Base-by-base conservation (phyloP, 92 coral and sea anemone genomes). In the Porites evermanni region DNA sequence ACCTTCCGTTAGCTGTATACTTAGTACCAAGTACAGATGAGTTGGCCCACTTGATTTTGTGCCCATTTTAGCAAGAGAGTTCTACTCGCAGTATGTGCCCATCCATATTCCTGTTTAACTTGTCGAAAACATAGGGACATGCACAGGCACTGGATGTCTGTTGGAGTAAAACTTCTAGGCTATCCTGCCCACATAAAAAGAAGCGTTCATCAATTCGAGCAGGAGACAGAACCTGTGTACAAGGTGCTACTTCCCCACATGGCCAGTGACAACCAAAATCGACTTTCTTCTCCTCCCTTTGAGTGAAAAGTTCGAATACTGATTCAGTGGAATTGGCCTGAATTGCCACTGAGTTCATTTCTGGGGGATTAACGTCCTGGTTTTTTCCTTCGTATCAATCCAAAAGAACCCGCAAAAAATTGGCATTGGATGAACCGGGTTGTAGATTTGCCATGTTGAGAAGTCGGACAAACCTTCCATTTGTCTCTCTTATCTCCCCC, bases 21-120 rank as follows among this genome's bases (percentile, higher is more conserved):
- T 80, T 80, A 53, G 17, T 80, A 44, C 24, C 51, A 53, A 68
- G 85, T 32, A 80, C 21, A 4, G 76, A 80, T 6, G 85, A 80
- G 17, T 76, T 80, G 1, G 65, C 52, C 75, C 85, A 80, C 76
- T 80, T 80, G 3, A 67, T 18, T 17, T 51, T 67, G 75, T 65
- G 84, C 51, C 76, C 76, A n/a, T 69, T 79, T 44, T 66, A 50
- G 72, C 84, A 79, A 0, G 2, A 13, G 7, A 18, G 47, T 32
- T 79, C 84, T 16, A 44, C 10, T 4, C 84, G 0, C 2, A 44
- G 18, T 20, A 61, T 32, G 14, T 79, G 60, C 19, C 74, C 74
- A 38, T 67, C 74, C 38, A 18, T 66, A 8, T 17, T 17, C 19
- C 65, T 53, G 64, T 12, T 24, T 18, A 19, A 52, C 52, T 64